Evolutionary conservation across 2,113 vertebrate species (phyloP).

Genomic region (Motacilla alba): DNA sequence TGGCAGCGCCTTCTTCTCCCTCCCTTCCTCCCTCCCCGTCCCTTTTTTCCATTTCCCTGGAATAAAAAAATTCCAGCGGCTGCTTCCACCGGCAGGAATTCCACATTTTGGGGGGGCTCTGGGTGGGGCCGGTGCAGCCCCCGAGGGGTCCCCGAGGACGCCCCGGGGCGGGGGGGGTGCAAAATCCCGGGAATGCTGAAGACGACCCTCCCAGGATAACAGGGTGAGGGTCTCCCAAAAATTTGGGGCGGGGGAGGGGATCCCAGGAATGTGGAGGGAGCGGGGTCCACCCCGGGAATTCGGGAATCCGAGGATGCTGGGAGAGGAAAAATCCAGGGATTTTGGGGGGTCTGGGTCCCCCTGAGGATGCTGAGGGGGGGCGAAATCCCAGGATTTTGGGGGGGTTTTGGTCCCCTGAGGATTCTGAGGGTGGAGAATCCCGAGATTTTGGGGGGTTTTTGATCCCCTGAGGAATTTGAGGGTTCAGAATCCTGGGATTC

Average conservation of each 20-base stretch:
- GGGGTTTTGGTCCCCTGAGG: too few relatives aligned
- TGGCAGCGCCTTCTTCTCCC: background rate
- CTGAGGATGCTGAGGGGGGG: too few relatives aligned
- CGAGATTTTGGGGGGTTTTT: too few relatives aligned
- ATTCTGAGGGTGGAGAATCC: too few relatives aligned
- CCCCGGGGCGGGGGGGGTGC: too few relatives aligned
- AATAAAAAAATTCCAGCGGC: background rate
- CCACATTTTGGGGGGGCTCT: background rate
- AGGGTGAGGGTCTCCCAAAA: background rate
- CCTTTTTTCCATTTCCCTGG: background rate
- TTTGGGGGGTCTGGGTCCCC: too few relatives aligned
- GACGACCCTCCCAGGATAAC: background rate
- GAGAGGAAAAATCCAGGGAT: background rate
- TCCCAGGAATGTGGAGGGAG: background rate
- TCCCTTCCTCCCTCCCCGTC: background rate
- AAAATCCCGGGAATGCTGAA: background rate
- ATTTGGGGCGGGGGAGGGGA: too few relatives aligned
- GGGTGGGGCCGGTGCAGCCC: background rate
- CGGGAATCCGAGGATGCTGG: background rate
- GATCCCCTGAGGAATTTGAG: too few relatives aligned
- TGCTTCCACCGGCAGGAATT: background rate
- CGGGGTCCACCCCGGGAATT: background rate
- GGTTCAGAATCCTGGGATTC: background rate
- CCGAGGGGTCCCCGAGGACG: too few relatives aligned
- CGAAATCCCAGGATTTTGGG: too few relatives aligned